phyloP scores from a whole-genome alignment of 2,113 vertebrate genomes.

The Dascyllus trimaculatus region DNA sequence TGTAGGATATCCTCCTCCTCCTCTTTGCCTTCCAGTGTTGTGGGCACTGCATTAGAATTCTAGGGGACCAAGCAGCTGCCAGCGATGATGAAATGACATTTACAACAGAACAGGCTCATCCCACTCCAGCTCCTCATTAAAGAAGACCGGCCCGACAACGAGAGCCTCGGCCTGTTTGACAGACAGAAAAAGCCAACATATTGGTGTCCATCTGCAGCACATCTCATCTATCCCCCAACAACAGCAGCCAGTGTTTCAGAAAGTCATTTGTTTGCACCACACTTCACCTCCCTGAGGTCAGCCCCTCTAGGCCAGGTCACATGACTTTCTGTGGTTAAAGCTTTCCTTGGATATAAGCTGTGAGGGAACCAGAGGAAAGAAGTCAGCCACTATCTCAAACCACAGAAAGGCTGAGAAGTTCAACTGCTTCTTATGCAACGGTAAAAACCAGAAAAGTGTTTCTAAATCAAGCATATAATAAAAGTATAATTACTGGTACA shows the following conservation, averaged over 20 bases:
- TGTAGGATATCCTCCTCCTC: slow-evolving; percentile 22
- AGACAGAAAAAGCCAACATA: slow-evolving; percentile 29
- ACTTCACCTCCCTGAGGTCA: slow-evolving; percentile 24
- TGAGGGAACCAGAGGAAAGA: background rate
- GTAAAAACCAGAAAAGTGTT: background rate
- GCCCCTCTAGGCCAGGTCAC: slow-evolving; percentile 14
- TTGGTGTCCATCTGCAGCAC: slow-evolving; percentile 36
- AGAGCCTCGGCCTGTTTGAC: slow-evolving; percentile 22
- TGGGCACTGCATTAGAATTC: slow-evolving; percentile 43
- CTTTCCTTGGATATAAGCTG: slow-evolving; percentile 13
- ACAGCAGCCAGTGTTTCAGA: slow-evolving; percentile 12
- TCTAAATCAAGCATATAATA: background rate
- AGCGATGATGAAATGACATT: slow-evolving; percentile 67
- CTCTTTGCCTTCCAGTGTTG: slow-evolving; percentile 24
- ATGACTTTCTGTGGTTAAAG: slow-evolving; percentile 45
- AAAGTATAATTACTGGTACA: slow-evolving; percentile 21
- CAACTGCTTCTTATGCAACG: slow-evolving; percentile 9
- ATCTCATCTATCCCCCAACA: slow-evolving; percentile 15
- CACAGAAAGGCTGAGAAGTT: slow-evolving; percentile 22
- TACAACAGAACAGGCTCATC: slow-evolving; percentile 43
- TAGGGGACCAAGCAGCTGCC: slow-evolving; percentile 29
- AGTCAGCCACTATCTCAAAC: slow-evolving; percentile 11
- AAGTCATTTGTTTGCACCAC: slow-evolving; percentile 26
- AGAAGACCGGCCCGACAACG: slow-evolving; percentile 14
- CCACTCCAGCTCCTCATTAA: slow-evolving; percentile 60